phyloP scores from a whole-genome alignment of 2,113 vertebrate genomes.

The Hydropotes inermis region DNA sequence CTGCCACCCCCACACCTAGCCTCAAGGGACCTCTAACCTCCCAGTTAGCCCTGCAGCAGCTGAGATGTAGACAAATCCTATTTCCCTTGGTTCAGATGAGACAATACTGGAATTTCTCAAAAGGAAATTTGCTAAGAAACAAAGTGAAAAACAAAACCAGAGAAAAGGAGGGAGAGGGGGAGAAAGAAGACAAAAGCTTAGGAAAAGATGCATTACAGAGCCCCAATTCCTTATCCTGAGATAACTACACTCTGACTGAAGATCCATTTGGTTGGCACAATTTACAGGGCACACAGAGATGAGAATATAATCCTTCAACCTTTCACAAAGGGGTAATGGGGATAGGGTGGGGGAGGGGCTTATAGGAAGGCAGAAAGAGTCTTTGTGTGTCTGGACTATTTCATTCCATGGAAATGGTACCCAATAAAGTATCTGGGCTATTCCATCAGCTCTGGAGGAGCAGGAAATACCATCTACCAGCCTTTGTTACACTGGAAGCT shows the following conservation, averaged over 20 bases:
- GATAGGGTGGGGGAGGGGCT: neutral
- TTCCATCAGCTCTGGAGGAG: neutral
- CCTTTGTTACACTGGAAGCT: neutral
- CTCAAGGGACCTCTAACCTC: slow-evolving; percentile 61
- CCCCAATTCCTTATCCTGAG: slow-evolving; percentile 39
- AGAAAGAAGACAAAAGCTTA: slow-evolving; percentile 59
- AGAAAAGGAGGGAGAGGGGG: neutral
- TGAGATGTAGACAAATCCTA: slow-evolving; percentile 59
- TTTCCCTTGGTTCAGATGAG: slow-evolving; percentile 64
- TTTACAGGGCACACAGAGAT: slow-evolving; percentile 54
- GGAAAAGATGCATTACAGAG: slow-evolving; percentile 34
- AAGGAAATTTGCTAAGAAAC: slow-evolving; percentile 66
- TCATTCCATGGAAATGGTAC: slow-evolving; percentile 32
- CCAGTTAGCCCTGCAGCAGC: neutral
- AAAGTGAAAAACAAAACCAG: slow-evolving; percentile 65
- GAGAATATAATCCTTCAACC: slow-evolving; percentile 57
- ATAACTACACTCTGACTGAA: slow-evolving; percentile 52
- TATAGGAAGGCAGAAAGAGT: slow-evolving; percentile 13
- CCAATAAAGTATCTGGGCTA: neutral
- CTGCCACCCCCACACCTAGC: slow-evolving; percentile 42
- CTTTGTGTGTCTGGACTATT: slow-evolving; percentile 45
- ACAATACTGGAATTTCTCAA: slow-evolving; percentile 67
- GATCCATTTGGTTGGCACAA: slow-evolving; percentile 6
- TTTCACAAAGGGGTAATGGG: slow-evolving; percentile 14
- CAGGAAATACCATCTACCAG: neutral